Conservation (phyloP, 2,888 invertebrate species). For the Drosophila prolongata region DNA sequence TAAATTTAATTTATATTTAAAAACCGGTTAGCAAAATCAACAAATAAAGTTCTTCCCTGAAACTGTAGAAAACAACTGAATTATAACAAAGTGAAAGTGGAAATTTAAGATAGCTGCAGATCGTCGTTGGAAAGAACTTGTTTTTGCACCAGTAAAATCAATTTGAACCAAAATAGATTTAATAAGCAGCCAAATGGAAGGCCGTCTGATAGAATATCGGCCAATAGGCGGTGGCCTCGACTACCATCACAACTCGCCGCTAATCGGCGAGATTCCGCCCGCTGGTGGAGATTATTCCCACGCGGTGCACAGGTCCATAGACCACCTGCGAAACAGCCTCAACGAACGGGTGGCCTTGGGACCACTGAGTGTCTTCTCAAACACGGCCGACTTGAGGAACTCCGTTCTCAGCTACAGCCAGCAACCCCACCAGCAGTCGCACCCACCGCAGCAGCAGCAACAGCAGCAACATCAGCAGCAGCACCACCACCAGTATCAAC, state of each 20-base stretch:
- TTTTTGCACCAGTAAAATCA: background rate
- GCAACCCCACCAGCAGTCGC: constrained; percentile 71
- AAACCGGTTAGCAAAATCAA: background rate
- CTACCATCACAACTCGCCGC: constrained; percentile 88
- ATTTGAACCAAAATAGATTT: constrained; percentile 19
- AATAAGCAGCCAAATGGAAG: constrained; percentile 84
- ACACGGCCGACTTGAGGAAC: constrained; percentile 81
- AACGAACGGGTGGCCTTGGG: constrained; percentile 87
- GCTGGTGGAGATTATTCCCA: constrained; percentile 87
- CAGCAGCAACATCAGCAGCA: constrained; percentile 69
- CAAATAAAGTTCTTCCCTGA: background rate
- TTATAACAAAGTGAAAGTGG: constrained; percentile 5
- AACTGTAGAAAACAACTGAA: background rate
- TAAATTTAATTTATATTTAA: background rate
- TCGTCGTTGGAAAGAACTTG: background rate
- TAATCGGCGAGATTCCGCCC: constrained; percentile 88
- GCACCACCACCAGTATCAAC: constrained; percentile 86
- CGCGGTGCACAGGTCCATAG: constrained; percentile 88
- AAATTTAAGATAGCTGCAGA: background rate
- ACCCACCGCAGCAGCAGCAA: constrained; percentile 85
- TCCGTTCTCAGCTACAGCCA: constrained; percentile 83
- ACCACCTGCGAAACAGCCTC: constrained; percentile 87
- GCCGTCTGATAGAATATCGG: constrained; percentile 86
- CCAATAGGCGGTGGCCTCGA: constrained; percentile 87
- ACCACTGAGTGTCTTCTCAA: constrained; percentile 85